Evolutionary conservation across 2,797 vertebrate genomes (phyloP), one percentile per base, ranked within the genome.

Genomic region (Danio kyathit): DNA sequence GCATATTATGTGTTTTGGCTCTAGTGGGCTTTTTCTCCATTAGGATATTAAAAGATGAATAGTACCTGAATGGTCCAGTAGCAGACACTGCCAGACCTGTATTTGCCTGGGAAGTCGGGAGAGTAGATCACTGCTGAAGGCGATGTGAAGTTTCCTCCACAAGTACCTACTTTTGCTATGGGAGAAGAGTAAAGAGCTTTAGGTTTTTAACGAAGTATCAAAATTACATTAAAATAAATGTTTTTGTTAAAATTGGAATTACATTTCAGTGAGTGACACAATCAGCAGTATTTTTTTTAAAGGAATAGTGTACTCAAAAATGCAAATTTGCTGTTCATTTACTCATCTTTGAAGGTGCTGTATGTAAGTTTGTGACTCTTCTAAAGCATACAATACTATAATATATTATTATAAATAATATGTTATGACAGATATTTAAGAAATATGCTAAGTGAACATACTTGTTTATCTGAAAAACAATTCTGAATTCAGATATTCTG

Each of bases 61-160:
- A 56, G 51, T 79, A 85, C 86, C 83, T 96, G 96, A 78, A 99
- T 92, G 73, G 97, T 98, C 97, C 97, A 99, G 87, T 99, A 99
- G 88, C 97, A 99, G 79, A 96, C 97, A 11, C 96, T 95, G 10
- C 96, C 94, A 0, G 95, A 89, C 5, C 89, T 90, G 0, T 99
- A 99, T 29, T 94, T 94, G 88, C 98, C 97, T 0, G 97, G 97
- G 78, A 98, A 99, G 89, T 98, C 97, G 0, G 97, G 97, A 19
- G 97, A 99, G 85, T 99, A 99, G 88, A 99, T 94, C 38, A 98
- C 96, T 0, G 92, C 95, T 0, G 96, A 94, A 44, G 94, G 91
- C 76, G 95, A 90, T 0, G 94, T 93, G 89, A 97, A 98, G 90
- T 99, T 99, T 51, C 97, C 97, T 13, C 97, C 97, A 9, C 97